These are phyloP conservation scores for Tangara arthus DNA, from an alignment of 2,797 vertebrate genomes.

Conservation along the genomic window DNA sequence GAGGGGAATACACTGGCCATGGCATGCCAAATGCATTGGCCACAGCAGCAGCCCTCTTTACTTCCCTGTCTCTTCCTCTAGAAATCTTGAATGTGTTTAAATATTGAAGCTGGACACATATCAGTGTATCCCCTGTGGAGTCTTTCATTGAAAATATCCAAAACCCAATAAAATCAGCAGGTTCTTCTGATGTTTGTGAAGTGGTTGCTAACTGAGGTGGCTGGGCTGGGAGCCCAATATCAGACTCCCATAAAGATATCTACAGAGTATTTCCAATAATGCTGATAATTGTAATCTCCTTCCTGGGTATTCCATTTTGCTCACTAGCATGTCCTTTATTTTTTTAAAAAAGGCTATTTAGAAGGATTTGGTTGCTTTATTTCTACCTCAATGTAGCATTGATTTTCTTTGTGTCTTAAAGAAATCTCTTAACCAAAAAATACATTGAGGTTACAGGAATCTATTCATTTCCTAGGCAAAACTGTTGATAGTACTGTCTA, in stretches of 20 bases:
- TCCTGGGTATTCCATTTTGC: not conserved
- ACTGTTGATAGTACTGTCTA: not conserved
- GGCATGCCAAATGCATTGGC: not conserved
- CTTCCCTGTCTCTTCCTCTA: not conserved
- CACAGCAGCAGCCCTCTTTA: not conserved
- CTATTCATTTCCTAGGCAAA: not conserved
- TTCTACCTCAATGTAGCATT: not conserved
- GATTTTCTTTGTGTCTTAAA: not conserved
- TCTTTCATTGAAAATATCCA: slow-evolving; percentile 24
- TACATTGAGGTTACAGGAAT: not conserved
- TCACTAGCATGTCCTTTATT: not conserved
- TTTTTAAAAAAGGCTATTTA: not conserved
- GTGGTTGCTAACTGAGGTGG: not conserved
- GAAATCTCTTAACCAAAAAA: not conserved
- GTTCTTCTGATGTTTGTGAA: slow-evolving; percentile 24
- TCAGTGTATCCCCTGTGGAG: not conserved
- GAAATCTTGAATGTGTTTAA: not conserved
- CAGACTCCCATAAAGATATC: not conserved
- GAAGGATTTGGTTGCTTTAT: not conserved
- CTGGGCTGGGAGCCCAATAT: not conserved
- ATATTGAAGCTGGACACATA: slow-evolving; percentile 21
- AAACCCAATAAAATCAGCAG: slow-evolving; percentile 35
- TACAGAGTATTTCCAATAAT: not conserved
- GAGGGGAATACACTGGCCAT: not conserved
- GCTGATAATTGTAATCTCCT: not conserved